These are phyloP conservation scores for Prionailurus bengalensis DNA, from an alignment of 2,113 vertebrate genomes.

Conservation along the genomic window DNA sequence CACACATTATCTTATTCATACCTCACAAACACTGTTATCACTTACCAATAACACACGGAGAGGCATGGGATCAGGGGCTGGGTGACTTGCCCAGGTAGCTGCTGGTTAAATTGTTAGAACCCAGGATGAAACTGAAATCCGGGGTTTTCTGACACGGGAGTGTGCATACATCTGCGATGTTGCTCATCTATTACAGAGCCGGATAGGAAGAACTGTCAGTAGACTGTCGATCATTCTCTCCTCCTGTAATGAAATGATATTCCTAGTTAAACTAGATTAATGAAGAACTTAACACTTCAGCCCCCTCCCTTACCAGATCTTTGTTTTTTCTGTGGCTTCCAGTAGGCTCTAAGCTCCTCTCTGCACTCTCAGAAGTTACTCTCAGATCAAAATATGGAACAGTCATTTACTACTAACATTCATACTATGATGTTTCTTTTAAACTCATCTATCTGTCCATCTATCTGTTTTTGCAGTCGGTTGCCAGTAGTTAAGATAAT, in stretches of 20 bases:
- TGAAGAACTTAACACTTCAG: background rate
- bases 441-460: background rate
- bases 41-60: background rate
- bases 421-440: background rate
- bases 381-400: background rate
- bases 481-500: background rate
- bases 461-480: background rate
- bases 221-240: background rate
- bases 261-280: background rate
- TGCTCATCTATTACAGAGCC: background rate
- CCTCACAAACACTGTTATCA: background rate
- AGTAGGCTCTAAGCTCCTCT: too few relatives aligned
- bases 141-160: background rate
- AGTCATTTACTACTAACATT: background rate
- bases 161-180: background rate
- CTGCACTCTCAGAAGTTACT: background rate
- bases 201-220: background rate
- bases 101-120: background rate
- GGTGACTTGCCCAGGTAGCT: background rate
- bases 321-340: background rate
- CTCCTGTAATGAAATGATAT: background rate
- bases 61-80: background rate
- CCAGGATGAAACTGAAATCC: background rate
- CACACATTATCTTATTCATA: background rate
- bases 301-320: background rate